Evolutionary conservation across 2,113 vertebrate species (phyloP).

Genomic region (Orientallactaga bullata): DNA sequence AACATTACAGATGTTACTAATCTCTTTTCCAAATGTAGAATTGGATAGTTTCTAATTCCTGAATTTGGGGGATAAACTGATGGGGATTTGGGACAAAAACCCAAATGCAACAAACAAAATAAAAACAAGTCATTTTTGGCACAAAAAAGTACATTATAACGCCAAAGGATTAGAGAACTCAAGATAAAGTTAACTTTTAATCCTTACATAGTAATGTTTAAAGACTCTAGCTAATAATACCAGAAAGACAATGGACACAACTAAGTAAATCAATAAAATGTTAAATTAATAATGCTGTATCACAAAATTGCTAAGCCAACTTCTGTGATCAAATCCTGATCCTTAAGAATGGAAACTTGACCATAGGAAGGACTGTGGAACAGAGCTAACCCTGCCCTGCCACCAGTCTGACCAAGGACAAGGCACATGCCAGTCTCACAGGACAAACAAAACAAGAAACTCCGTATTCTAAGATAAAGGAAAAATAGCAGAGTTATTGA

Average conservation of each 20-base stretch:
- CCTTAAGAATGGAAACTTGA: not conserved
- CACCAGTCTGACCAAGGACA: not conserved
- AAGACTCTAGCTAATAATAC: constrained; percentile 10
- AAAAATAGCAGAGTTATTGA: not conserved
- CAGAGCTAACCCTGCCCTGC: not conserved
- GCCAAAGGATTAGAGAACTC: constrained; percentile 28
- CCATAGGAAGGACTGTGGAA: not conserved
- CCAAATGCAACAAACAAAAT: constrained; percentile 21
- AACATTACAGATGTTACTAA: constrained; percentile 6
- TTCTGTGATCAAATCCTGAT: not conserved
- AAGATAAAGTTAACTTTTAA: constrained; percentile 35
- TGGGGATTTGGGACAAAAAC: not conserved
- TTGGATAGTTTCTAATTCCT: constrained; percentile 14
- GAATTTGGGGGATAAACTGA: constrained; percentile 55
- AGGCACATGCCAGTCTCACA: not conserved
- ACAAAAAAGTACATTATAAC: constrained; percentile 37
- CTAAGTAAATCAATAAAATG: constrained; percentile 14
- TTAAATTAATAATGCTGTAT: constrained; percentile 7
- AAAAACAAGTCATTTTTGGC: not conserved
- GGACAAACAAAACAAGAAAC: constrained; percentile 28
- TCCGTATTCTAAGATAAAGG: constrained; percentile 16
- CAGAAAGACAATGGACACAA: not conserved
- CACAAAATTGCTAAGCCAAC: constrained; percentile 48
- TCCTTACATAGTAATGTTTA: not conserved
- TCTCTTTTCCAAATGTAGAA: constrained; percentile 56